A percentile compares a stretch with the other conserved stretches of the same genome.
These are phyloP conservation scores for Vulpes lagopus DNA, from an alignment of 2,113 vertebrate genomes.

Conservation along the genomic window DNA sequence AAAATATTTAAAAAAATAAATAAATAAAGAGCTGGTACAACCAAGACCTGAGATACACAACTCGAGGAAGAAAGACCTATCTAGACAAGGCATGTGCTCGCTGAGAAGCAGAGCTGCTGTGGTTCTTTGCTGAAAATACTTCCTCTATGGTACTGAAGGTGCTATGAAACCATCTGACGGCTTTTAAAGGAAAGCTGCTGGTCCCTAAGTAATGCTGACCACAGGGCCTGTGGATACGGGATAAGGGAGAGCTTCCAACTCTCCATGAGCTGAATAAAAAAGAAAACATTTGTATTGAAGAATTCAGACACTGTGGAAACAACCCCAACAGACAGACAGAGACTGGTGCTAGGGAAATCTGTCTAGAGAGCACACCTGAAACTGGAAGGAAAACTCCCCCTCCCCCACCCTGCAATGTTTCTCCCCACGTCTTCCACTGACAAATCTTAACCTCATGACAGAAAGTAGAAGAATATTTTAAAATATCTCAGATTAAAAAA, in stretches of 20 bases:
- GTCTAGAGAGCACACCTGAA: background rate
- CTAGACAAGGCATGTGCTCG: rapidly evolving
- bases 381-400: background rate
- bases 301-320: background rate
- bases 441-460: background rate
- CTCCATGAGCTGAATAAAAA: rapidly evolving
- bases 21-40: background rate
- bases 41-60: background rate
- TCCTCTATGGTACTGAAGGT: rapidly evolving
- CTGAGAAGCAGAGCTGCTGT: background rate
- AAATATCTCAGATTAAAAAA: background rate
- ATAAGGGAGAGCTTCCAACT: background rate
- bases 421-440: background rate
- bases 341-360: background rate
- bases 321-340: background rate
- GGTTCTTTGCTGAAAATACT: background rate
- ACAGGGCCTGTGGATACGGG: rapidly evolving
- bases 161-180: background rate
- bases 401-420: background rate
- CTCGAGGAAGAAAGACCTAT: rapidly evolving
- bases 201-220: background rate
- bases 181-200: background rate
- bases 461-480: background rate
- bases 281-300: background rate
- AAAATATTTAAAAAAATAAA: too few relatives aligned